phyloP scores from a whole-genome alignment of 1,140 invertebrate genomes.

The Leptopilina boulardi region DNA sequence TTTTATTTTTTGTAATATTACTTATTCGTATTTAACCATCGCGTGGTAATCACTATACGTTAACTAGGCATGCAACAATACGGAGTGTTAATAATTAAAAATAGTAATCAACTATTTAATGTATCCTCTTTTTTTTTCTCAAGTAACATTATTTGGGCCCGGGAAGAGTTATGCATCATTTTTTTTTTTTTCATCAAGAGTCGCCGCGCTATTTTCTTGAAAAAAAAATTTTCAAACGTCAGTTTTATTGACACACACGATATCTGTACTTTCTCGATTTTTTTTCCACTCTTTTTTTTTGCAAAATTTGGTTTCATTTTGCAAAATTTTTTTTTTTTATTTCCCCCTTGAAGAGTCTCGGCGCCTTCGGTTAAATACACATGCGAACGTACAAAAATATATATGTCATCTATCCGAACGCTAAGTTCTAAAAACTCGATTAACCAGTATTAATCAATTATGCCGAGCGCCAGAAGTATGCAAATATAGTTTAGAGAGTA shows the following conservation, averaged over 20 bases:
- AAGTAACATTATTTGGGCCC: constrained; percentile 74
- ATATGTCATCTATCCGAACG: constrained; percentile 73
- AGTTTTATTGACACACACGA: constrained; percentile 43
- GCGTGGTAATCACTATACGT: constrained; percentile 61
- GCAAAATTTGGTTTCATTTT: constrained; percentile 33
- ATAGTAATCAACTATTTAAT: constrained; percentile 66
- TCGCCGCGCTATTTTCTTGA: constrained; percentile 54
- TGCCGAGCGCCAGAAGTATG: constrained; percentile 57
- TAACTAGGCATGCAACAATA: constrained; percentile 75
- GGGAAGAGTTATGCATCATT: constrained; percentile 67
- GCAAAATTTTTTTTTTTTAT: constrained; percentile 38
- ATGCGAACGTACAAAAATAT: constrained; percentile 76
- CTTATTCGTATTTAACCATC: constrained; percentile 54
- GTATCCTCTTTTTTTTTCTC: constrained; percentile 45
- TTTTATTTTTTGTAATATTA: constrained; percentile 47
- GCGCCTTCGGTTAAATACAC: constrained; percentile 61
- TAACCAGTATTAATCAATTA: constrained; percentile 62
- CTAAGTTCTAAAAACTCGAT: constrained; percentile 73
- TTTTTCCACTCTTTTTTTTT: constrained; percentile 45
- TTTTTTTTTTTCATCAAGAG: constrained; percentile 63
- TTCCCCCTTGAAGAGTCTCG: constrained; percentile 50
- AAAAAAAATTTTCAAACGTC: constrained; percentile 25
- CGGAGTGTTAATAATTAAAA: constrained; percentile 71
- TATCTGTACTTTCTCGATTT: constrained; percentile 40
- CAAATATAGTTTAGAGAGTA: not conserved